Evolutionary conservation across 2,113 vertebrate species (phyloP).

Genomic region (Tupaia tana): DNA sequence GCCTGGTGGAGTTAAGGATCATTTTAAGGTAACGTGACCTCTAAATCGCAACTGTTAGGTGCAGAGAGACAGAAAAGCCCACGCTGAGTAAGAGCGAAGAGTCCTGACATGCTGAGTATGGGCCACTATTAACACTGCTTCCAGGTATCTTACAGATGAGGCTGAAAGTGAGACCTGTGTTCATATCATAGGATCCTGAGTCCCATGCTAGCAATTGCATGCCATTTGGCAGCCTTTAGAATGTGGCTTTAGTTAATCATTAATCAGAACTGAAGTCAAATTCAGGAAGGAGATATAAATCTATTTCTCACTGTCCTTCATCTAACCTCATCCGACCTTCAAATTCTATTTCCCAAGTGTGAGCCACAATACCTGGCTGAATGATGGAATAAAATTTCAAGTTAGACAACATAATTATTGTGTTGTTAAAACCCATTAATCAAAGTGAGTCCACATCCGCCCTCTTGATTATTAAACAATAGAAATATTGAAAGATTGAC

Average conservation of each 20-base stretch:
- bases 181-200: not conserved
- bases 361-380: constrained; percentile 59
- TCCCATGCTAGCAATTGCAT: not conserved
- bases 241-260: not conserved
- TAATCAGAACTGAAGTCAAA: constrained; percentile 44
- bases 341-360: constrained; percentile 43
- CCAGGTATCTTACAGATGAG: not conserved
- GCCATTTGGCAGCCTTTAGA: not conserved
- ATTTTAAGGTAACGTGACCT: not conserved
- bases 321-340: constrained; percentile 44
- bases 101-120: not conserved
- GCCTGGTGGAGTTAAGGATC: not conserved
- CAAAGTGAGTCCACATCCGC: constrained; percentile 36
- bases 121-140: accelerated
- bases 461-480: constrained; percentile 72
- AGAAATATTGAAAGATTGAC: constrained; percentile 65
- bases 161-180: not conserved
- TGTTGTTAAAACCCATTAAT: constrained; percentile 74
- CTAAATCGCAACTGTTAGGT: not conserved
- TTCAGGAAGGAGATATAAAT: constrained; percentile 50
- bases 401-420: constrained; percentile 74
- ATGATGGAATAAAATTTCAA: constrained; percentile 68
- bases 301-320: constrained; percentile 47
- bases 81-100: not conserved
- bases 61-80: not conserved